A percentile compares a stretch with the other conserved stretches of the same genome.
Evolutionary conservation across 2,797 vertebrate genomes (phyloP).

Genomic region (Nasua narica): DNA sequence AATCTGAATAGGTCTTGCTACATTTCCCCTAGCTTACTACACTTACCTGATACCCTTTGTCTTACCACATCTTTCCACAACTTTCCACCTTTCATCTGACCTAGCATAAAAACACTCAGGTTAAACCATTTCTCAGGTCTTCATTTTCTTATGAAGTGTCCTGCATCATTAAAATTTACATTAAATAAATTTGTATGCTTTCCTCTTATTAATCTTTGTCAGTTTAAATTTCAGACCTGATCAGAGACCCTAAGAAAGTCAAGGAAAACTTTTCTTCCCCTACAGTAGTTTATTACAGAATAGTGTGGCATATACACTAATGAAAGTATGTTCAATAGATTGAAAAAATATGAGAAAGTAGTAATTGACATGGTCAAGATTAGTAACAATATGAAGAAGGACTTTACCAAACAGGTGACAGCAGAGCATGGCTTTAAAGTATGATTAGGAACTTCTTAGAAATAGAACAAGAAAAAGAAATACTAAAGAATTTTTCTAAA

Average conservation of each 20-base stretch:
- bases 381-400: background rate
- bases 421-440: background rate
- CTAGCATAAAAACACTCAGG: background rate
- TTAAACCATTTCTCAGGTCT: background rate
- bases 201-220: background rate
- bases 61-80: background rate
- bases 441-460: background rate
- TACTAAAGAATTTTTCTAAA: background rate
- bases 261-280: background rate
- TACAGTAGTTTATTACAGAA: background rate
- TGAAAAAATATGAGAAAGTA: background rate
- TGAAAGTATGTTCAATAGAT: background rate
- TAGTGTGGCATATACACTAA: background rate
- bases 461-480: background rate
- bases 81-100: background rate
- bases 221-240: background rate
- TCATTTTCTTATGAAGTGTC: background rate
- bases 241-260: background rate
- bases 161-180: background rate
- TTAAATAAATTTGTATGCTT: background rate
- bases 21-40: background rate
- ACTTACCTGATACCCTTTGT: background rate
- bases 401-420: background rate
- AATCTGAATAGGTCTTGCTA: background rate
- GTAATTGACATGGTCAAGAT: background rate